Conservation (phyloP, 2,888 invertebrate genomes). For the Ctenicera cuprea region DNA sequence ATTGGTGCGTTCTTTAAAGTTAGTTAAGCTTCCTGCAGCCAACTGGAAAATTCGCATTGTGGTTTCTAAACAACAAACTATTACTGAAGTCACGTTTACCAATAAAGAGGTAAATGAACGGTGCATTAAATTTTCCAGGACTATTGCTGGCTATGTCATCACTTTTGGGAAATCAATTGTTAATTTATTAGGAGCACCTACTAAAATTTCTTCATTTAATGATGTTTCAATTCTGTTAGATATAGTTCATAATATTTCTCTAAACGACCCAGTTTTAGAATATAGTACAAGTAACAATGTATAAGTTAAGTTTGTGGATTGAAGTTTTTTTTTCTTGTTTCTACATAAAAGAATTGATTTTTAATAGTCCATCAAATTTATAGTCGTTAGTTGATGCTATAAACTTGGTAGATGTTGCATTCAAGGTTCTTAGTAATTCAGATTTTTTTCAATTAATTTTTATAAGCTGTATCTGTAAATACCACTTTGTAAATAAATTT, state of each 20-base stretch:
- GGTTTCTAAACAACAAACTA: constrained; percentile 44
- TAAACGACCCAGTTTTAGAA: constrained; percentile 63
- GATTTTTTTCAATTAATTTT: constrained; percentile 7
- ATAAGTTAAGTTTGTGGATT: neutral
- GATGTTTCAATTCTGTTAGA: constrained; percentile 71
- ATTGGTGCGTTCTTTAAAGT: constrained; percentile 50
- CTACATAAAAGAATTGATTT: too few species aligned
- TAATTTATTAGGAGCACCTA: constrained; percentile 70
- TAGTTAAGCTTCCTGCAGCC: constrained; percentile 42
- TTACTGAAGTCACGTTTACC: constrained; percentile 50
- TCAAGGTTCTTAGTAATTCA: too few species aligned
- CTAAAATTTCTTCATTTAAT: constrained; percentile 64
- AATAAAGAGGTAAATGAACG: constrained; percentile 49
- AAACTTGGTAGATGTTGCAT: too few species aligned
- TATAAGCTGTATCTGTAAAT: constrained; percentile 18
- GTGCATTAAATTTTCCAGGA: constrained; percentile 47
- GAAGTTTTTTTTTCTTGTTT: neutral
- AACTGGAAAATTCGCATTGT: constrained; percentile 53
- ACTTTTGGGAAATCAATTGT: constrained; percentile 60
- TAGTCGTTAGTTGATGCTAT: too few species aligned
- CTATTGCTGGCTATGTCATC: constrained; percentile 35
- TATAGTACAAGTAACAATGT: constrained; percentile 27
- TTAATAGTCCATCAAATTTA: too few species aligned
- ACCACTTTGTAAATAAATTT: constrained; percentile 30
- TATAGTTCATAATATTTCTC: constrained; percentile 68